Evolutionary conservation across 2,113 vertebrate genomes (phyloP).

Genomic region (Oreamnos americanus): DNA sequence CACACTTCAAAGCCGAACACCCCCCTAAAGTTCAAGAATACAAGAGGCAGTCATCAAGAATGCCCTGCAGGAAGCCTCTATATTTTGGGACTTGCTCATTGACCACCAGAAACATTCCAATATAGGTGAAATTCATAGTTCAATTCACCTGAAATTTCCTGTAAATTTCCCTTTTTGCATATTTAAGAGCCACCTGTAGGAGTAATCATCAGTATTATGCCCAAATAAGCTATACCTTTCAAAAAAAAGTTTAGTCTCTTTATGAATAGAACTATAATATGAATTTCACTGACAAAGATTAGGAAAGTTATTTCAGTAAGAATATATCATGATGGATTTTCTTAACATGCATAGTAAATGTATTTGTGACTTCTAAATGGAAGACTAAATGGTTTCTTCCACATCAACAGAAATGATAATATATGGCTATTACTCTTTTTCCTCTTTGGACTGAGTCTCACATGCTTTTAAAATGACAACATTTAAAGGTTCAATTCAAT

Average conservation of each 20-base stretch:
- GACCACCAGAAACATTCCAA: background rate
- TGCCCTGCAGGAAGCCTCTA: background rate
- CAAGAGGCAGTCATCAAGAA: background rate
- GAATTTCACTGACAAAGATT: conserved; percentile 5
- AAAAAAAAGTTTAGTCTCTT: background rate
- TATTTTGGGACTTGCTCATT: background rate
- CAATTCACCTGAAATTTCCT: background rate
- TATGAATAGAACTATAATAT: background rate
- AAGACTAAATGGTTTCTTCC: conserved; percentile 18
- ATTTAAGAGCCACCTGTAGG: background rate
- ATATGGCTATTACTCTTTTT: background rate
- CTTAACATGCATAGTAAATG: background rate
- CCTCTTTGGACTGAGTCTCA: conserved; percentile 4
- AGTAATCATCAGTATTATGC: background rate
- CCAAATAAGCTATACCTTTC: background rate
- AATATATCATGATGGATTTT: background rate
- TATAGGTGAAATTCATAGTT: background rate
- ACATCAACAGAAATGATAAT: conserved; percentile 42
- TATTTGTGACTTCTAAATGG: conserved; percentile 13
- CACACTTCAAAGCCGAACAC: background rate
- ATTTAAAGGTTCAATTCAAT: conserved; percentile 56
- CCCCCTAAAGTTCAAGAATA: background rate
- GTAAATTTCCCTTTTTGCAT: background rate
- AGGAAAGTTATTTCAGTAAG: background rate
- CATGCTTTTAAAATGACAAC: conserved; percentile 53